Evolutionary conservation across 2,113 vertebrate species (phyloP).

Genomic region (Rafetus swinhoei): DNA sequence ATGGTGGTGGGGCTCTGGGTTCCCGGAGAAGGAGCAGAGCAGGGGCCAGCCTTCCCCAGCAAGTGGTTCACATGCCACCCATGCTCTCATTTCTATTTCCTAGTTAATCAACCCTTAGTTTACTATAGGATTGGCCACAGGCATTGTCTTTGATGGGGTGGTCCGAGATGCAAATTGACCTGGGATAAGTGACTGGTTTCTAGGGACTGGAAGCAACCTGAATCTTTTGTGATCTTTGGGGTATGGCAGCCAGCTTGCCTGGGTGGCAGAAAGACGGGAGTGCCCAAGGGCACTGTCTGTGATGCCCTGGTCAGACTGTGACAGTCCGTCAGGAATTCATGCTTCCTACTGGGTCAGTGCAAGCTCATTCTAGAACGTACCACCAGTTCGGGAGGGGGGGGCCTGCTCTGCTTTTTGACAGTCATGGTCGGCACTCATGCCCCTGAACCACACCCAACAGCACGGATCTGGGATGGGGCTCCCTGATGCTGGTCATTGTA

Average conservation of each 20-base stretch:
- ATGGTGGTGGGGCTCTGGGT: too few species aligned
- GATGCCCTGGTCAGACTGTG: background rate
- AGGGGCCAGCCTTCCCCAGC: too few species aligned
- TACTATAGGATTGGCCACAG: background rate
- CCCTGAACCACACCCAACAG: background rate
- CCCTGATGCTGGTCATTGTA: background rate
- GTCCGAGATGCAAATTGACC: too few species aligned
- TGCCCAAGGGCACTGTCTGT: background rate
- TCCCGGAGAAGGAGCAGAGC: too few species aligned
- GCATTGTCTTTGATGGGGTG: too few species aligned
- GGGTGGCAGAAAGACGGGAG: background rate
- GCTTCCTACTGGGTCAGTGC: background rate
- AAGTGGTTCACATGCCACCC: background rate
- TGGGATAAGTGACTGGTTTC: too few species aligned
- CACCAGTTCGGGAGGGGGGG: too few species aligned
- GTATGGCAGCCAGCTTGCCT: background rate
- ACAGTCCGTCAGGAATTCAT: background rate
- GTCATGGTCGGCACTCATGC: background rate
- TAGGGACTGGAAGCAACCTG: too few species aligned
- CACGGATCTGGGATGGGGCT: background rate
- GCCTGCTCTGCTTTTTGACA: background rate
- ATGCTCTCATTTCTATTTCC: background rate
- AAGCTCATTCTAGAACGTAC: background rate
- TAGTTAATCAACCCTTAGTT: background rate
- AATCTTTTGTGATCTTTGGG: too few species aligned